Base-by-base conservation (phyloP, 2,888 invertebrate species). In the Automeris io region DNA sequence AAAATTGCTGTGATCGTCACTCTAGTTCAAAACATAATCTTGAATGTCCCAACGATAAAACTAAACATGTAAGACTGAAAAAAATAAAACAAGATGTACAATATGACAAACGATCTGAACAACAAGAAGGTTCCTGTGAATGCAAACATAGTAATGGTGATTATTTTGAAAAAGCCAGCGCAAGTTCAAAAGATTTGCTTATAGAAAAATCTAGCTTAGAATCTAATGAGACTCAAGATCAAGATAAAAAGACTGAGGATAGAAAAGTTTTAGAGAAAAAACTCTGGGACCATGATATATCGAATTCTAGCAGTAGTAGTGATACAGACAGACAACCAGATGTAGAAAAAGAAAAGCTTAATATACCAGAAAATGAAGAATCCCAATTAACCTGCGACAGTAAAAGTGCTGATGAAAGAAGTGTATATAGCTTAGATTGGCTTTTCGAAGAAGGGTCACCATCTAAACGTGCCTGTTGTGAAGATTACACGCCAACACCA, bases 131-230 rank as follows among this genome's bases (percentile, higher is more conserved):
- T 32, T 41, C 66, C 13, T 82, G 80, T 39, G 78, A 78, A 42
- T 80, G 78, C 61, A 81, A 80, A 62, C 67, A 67, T 64, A 43
- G 45, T 61, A 18, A 62, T 56, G 39, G 64, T 61, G 83, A 85
- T 54, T 82, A 89, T 49, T 89, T 89, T 45, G 91, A 92, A 57
- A 89, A 90, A 60, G 88, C 89, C 26, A 92, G 91, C 62, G 91
- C 91, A 18, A 91, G 90, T 57, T 92, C 92, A 8, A 92, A 92
- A 75, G 92, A 92, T 70, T 89, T 91, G 52, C 76, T 92, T 8
- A 80, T 92, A 75, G 90, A 89, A 54, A 88, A 88, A 69, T 82
- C 86, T 46, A 80, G 87, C 51, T 74, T 81, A 55, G 86, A 82
- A 61, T 88, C 88, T 5, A 88, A 82, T 54, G 88, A 88, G 34